These are phyloP conservation scores for Odontomachus brunneus DNA, from an alignment of 1,140 invertebrate species.

Conservation along the genomic window DNA sequence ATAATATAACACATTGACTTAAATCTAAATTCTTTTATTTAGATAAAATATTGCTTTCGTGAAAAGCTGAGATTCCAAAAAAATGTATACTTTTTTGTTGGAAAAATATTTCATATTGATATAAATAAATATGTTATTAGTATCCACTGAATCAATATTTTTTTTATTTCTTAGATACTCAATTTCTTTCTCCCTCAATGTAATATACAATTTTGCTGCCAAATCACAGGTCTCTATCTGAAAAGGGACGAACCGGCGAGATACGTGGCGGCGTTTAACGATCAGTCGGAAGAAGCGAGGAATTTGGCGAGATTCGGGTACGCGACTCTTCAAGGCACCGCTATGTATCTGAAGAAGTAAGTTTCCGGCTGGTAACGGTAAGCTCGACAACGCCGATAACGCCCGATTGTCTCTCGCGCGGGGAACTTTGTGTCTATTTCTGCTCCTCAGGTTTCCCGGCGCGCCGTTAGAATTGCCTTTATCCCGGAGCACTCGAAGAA, in stretches of 20 bases:
- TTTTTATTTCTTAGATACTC: too few relatives aligned
- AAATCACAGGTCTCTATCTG: constrained; percentile 89
- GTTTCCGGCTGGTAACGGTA: constrained; percentile 60
- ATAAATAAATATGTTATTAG: too few relatives aligned
- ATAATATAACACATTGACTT: too few relatives aligned
- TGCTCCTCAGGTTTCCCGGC: constrained; percentile 72
- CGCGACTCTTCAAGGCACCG: constrained; percentile 88
- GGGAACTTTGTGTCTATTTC: background rate
- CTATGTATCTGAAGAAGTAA: constrained; percentile 72
- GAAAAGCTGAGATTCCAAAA: too few relatives aligned
- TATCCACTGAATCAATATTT: too few relatives aligned
- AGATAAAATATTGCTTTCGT: too few relatives aligned
- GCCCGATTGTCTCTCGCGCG: background rate
- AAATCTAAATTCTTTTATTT: too few relatives aligned
- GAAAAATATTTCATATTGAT: too few relatives aligned
- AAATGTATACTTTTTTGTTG: too few relatives aligned
- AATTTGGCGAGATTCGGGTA: constrained; percentile 89
- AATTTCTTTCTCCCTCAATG: too few relatives aligned
- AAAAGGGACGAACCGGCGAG: constrained; percentile 89
- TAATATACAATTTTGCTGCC: too few relatives aligned
- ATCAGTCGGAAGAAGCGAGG: constrained; percentile 88
- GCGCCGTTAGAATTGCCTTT: constrained; percentile 70
- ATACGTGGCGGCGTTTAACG: constrained; percentile 91
- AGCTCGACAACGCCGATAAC: background rate
- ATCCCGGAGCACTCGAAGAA: constrained; percentile 63